These are phyloP conservation scores for Nycticryphes semicollaris DNA, from an alignment of 2,113 vertebrate genomes.

Conservation along the genomic window DNA sequence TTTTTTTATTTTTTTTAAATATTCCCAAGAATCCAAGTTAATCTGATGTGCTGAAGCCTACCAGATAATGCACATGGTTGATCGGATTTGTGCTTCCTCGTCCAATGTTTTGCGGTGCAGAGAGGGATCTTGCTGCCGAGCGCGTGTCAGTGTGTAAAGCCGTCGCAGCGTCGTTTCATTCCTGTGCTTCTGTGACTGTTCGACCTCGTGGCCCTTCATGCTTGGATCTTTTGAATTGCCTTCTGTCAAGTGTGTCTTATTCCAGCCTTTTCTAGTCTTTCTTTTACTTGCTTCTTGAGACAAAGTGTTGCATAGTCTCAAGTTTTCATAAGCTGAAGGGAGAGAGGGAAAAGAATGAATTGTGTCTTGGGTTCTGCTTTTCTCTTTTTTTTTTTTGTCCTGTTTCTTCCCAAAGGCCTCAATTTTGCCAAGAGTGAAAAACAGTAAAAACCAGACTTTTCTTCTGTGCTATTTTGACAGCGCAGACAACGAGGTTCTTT, in stretches of 20 bases:
- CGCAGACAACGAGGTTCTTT: not conserved
- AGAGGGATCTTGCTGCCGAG: not conserved
- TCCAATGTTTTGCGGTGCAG: not conserved
- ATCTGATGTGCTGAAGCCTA: not conserved
- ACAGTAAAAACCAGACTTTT: not conserved
- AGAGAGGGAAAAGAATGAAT: not conserved
- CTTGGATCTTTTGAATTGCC: not conserved
- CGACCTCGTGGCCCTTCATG: not conserved
- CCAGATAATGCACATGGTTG: not conserved
- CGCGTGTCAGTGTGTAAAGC: not conserved
- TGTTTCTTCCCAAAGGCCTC: not conserved
- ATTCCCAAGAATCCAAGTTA: not conserved
- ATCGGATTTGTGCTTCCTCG: not conserved
- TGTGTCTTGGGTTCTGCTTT: not conserved
- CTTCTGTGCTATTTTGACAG: not conserved
- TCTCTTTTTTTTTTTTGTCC: not conserved
- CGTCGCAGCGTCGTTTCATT: not conserved
- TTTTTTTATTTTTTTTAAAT: not conserved
- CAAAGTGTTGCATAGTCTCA: not conserved
- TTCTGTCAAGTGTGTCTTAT: not conserved
- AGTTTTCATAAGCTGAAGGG: not conserved
- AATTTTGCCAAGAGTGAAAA: not conserved
- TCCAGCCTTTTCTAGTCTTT: not conserved
- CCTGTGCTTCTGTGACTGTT: not conserved
- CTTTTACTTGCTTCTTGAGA: not conserved